Evolutionary conservation across 2,113 vertebrate genomes (phyloP), one percentile per base, ranked within the genome.

Genomic region (Myxocyprinus asiaticus): DNA sequence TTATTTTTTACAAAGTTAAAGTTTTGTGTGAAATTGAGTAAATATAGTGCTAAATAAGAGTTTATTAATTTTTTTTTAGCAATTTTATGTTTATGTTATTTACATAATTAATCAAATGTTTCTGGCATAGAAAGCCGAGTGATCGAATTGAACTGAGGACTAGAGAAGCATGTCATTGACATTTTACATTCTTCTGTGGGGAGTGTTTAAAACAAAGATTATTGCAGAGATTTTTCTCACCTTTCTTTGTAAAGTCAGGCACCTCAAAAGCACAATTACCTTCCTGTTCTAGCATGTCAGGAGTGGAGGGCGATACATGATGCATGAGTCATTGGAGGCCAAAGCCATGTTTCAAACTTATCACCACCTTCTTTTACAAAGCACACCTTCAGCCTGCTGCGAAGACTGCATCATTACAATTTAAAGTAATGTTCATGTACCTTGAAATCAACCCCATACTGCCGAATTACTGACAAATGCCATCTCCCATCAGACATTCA

Each of bases 161-260:
- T 56, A 75, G n/a, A 56, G 47, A 59, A 72, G 15, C 67, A 65
- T 12, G 11, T 62, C 45, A 73, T 9, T 67, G 44, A 61, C 56
- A 59, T 72, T 77, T 80, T 82, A 79, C 79, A 76, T 82, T 81
- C 67, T 75, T 84, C 87, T 80, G 83, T 82, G 82, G 82, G 82
- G 75, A 71, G 80, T 10, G 67, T 69, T 77, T 71, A 55, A 65
- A 51, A 55, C 15, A 76, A 69, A 53, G 75, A 85, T 81, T 69
- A 84, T 78, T 81, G 22, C 65, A 4, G 68, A 7, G 74, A 70
- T 80, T 83, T 82, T 77, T 82, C 53, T 33, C 22, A 33, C 1
- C 22, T 33, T 72, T 81, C 72, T 10, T 33, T 33, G 22, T 63
- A 45, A 67, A 73, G 64, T 17, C 10, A 45, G 74, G 80, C 83